A percentile compares a stretch with the other conserved stretches of the same genome.
Evolutionary conservation across 2,113 vertebrate genomes (phyloP).

Genomic region (Agelaius tricolor): DNA sequence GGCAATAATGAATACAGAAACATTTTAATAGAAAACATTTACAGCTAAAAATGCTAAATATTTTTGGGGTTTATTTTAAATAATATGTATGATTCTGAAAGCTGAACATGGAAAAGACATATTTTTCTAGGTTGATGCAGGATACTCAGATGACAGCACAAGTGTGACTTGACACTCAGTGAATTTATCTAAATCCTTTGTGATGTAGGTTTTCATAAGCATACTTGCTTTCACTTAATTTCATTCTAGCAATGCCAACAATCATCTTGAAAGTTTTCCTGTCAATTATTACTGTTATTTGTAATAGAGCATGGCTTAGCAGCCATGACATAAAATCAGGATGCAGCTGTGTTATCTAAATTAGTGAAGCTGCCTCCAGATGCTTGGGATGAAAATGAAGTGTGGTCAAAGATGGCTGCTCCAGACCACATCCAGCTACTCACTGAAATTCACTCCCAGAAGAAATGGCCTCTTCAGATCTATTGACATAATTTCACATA

Average conservation of each 20-base stretch:
- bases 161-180: not conserved
- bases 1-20: not conserved
- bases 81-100: not conserved
- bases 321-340: not conserved
- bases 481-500: not conserved
- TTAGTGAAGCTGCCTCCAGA: not conserved
- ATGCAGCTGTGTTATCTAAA: not conserved
- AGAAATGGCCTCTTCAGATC: not conserved
- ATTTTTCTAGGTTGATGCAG: not conserved
- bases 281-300: not conserved
- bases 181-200: not conserved
- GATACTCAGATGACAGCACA: not conserved
- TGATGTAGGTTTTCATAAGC: not conserved
- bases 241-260: not conserved
- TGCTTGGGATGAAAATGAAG: not conserved
- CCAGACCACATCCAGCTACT: accelerated
- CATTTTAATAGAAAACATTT: not conserved
- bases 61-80: not conserved
- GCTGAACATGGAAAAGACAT: not conserved
- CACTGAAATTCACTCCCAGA: not conserved
- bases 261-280: not conserved
- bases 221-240: not conserved
- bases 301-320: not conserved
- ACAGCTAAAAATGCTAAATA: not conserved
- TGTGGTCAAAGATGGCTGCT: not conserved